Evolutionary conservation across 2,888 invertebrate species (phyloP).

Genomic region (Dexiosoma caninum): DNA sequence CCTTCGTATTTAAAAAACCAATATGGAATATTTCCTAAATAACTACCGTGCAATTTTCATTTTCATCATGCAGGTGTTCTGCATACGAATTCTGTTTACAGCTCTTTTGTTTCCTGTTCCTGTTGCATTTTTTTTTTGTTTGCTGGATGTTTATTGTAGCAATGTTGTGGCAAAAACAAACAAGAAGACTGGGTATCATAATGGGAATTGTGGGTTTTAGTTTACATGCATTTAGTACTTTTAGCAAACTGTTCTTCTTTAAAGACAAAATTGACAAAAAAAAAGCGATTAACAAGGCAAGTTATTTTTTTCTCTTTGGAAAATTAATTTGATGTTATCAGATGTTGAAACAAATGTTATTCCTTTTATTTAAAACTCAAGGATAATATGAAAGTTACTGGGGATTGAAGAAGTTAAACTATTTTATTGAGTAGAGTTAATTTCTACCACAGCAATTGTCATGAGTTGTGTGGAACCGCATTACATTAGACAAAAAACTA

Average conservation of each 20-base stretch:
- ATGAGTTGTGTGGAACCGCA: no score
- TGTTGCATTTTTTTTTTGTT: neutral
- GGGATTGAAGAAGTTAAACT: neutral
- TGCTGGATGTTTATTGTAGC: conserved; percentile 16
- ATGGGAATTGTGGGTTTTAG: conserved; percentile 40
- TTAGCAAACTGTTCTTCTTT: conserved; percentile 3
- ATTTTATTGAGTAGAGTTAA: no score
- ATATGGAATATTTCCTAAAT: conserved; percentile 10
- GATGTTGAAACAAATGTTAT: neutral
- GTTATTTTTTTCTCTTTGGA: no score
- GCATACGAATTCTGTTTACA: conserved; percentile 13
- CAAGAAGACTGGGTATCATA: conserved; percentile 39
- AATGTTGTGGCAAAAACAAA: conserved; percentile 42
- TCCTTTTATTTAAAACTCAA: neutral
- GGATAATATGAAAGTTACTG: neutral
- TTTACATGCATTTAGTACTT: conserved; percentile 26
- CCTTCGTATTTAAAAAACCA: neutral
- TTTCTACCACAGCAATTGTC: no score
- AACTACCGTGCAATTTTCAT: conserved; percentile 4
- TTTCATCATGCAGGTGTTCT: conserved; percentile 16
- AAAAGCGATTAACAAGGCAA: conserved; percentile 12
- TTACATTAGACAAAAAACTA: no score
- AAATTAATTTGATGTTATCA: conserved; percentile 9
- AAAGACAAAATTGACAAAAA: neutral
- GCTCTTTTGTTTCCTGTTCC: conserved; percentile 2